Base-by-base conservation (phyloP, 2,797 vertebrate genomes). In the Manis javanica region DNA sequence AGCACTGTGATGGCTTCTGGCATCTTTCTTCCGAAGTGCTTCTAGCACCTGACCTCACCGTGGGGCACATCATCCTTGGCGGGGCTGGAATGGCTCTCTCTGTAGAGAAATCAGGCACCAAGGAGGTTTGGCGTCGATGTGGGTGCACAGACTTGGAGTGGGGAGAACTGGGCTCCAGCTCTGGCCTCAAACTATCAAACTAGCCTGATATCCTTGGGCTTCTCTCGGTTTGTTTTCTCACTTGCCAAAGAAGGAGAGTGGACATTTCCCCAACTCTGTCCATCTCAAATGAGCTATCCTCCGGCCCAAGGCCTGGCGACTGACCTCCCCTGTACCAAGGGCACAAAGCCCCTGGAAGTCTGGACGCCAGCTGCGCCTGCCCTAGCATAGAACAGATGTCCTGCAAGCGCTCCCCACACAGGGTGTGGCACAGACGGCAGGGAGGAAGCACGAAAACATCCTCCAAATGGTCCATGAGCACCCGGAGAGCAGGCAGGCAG, bases 331-430 rank as follows among this genome's bases (percentile, higher is more conserved):
- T 4, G 34, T 3, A 42, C 71, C 68, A 78, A 97, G 77, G 91
- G 96, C 93, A 96, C 92, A 71, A 93, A 95, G 69, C 29, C 68
- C 96, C 88, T 77, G 49, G 39, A 78, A 94, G 87, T 9, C 4
- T 53, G 77, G 51, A 46, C 53, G 68, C 87, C 79, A 68, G 87
- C 90, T 75, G 64, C 59, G 66, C 63, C 82, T 31, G 10, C 57
- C 55, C 51, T n/a, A 15, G 19, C 31, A 61, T 84, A 77, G 82
- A 75, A 95, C 75, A 92, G 94, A 75, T 94, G 78, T 79, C 82
- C 26, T 64, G 9, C 0, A 4, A 53, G 61, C 34, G 34, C 15
- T 26, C 21, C 66, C 78, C 87, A 92, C 29, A 55, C 93, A 82
- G 72, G 23, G 61, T 90, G 31, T 57, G 5, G 59, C 23, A 39